Evolutionary conservation across 2,797 vertebrate genomes (phyloP).

Genomic region (Myiotriccus ornatus): DNA sequence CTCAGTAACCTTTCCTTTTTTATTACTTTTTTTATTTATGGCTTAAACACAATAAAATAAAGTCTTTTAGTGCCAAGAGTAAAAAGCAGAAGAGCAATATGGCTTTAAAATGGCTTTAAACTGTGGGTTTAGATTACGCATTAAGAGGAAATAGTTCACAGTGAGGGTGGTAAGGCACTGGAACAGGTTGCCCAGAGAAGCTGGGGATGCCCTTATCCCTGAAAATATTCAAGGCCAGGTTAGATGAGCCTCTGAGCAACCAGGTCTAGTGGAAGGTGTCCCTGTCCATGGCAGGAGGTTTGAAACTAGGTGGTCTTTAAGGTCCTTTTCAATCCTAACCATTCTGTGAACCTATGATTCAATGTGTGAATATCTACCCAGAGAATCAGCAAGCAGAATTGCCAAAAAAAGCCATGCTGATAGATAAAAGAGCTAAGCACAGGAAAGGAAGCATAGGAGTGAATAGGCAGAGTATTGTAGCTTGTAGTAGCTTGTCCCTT

Average conservation of each 20-base stretch:
- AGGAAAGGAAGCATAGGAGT: background rate
- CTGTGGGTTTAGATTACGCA: background rate
- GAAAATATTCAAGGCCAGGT: background rate
- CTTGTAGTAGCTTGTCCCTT: background rate
- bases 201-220: background rate
- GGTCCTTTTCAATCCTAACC: background rate
- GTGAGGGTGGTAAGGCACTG: background rate
- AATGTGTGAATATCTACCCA: background rate
- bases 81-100: background rate
- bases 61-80: background rate
- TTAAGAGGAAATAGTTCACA: background rate
- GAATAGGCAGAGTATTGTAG: background rate
- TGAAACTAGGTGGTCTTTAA: background rate
- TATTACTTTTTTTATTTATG: background rate
- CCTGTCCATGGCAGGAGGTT: background rate
- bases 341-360: background rate
- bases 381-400: background rate
- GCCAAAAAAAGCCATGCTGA: background rate
- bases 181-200: background rate
- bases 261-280: background rate
- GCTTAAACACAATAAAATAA: background rate
- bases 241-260: background rate
- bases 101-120: background rate
- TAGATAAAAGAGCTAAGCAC: background rate
- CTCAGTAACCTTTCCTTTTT: background rate